A percentile compares a stretch with the other conserved stretches of the same genome.
Evolutionary conservation across 1,140 invertebrate genomes (phyloP).

Genomic region (Conus betulinus): DNA sequence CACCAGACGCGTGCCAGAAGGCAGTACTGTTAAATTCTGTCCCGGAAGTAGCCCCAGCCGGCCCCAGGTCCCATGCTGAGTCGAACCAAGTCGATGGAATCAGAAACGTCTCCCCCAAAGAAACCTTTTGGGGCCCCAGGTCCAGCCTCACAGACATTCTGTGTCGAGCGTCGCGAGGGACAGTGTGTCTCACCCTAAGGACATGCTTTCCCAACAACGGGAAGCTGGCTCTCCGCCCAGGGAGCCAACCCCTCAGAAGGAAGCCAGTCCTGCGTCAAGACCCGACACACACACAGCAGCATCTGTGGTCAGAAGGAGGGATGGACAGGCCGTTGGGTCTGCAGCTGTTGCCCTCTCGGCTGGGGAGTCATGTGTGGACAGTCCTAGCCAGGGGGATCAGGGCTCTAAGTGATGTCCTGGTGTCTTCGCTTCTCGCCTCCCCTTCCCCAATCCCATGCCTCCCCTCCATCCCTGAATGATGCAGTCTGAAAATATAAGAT

Average conservation of each 20-base stretch:
- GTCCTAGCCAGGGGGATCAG: neutral
- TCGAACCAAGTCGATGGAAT: neutral
- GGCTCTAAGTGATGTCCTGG: neutral
- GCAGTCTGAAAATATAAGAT: no score
- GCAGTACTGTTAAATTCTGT: neutral
- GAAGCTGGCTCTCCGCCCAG: neutral
- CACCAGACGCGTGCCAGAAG: neutral
- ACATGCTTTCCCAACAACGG: neutral
- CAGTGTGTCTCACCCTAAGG: neutral
- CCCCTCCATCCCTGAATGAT: no score
- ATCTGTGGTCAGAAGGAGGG: neutral
- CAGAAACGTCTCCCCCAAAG: neutral
- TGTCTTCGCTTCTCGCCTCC: no score
- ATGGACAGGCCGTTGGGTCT: neutral
- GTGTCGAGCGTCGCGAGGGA: neutral
- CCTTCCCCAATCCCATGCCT: no score
- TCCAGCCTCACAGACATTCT: neutral
- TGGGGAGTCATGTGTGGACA: conserved; percentile 6
- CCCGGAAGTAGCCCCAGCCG: neutral
- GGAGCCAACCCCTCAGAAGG: neutral
- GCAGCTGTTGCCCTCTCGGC: neutral
- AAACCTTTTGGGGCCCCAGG: neutral
- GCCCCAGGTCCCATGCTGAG: neutral
- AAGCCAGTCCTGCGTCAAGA: neutral
- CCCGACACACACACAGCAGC: neutral